Percentiles rank a stretch among this genome's conserved stretches.
Conservation (phyloP, 2,797 vertebrate species). For the Ispidina lecontei region DNA sequence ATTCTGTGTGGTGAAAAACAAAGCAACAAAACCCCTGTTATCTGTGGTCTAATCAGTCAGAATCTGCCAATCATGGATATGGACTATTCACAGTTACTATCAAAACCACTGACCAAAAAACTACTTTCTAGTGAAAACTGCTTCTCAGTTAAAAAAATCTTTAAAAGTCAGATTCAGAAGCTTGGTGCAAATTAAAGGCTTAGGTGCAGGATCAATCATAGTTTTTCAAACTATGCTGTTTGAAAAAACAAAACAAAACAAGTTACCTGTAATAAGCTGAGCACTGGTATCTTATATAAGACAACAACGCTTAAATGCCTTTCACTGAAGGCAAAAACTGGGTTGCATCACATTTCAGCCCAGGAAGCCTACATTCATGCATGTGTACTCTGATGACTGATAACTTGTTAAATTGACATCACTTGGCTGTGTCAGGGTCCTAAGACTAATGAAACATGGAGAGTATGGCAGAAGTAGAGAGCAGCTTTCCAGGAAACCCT, state of each 20-base stretch:
- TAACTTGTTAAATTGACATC: slow-evolving; percentile 55
- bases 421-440: slow-evolving; percentile 35
- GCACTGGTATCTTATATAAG: not conserved
- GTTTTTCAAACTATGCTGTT: not conserved
- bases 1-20: rapidly evolving
- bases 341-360: not conserved
- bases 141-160: not conserved
- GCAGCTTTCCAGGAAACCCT: slow-evolving; percentile 61
- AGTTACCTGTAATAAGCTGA: not conserved
- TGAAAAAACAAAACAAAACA: not conserved
- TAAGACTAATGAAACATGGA: slow-evolving; percentile 61
- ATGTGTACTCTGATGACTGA: not conserved
- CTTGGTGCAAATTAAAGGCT: not conserved
- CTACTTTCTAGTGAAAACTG: not conserved
- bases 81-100: not conserved
- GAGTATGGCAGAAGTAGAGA: slow-evolving; percentile 55
- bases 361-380: not conserved
- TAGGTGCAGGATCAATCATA: not conserved
- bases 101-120: not conserved
- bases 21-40: not conserved
- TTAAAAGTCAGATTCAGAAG: not conserved
- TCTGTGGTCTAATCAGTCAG: not conserved
- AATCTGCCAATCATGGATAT: not conserved
- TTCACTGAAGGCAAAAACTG: not conserved
- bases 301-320: not conserved